Base-by-base conservation (phyloP, 2,888 invertebrate species). In the Hirtodrosophila trivittata region DNA sequence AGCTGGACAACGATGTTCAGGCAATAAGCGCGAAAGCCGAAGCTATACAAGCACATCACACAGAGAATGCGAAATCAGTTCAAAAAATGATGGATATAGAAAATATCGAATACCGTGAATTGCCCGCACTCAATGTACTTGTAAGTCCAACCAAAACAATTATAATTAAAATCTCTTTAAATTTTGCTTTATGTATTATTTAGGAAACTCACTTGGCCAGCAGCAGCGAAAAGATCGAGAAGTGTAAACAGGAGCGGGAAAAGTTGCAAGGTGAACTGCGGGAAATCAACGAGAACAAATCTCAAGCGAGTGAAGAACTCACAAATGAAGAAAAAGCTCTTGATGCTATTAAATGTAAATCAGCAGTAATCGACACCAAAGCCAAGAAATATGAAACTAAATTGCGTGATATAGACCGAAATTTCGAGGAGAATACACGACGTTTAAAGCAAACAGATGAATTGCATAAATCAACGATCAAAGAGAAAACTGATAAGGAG, bases 271-370 rank as follows among this genome's bases (percentile, higher is more conserved):
- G 6, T 90, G 91, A 39, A 83, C 71, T 52, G 89, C 87, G 30
- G 89, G 88, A 78, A 90, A 88, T 55, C 71, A 82, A 16, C 83
- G 54, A 73, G 1, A 21, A 9, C 0, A 73, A 66, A 39, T 63
- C 43, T 18, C 57, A 71, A 18, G 69, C 66, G 4, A 52, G 66
- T 10, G 21, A 38, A 3, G 71, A 75, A 49, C 62, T 58, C 10
- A 45, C 69, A 5, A 41, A 30, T 52, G 58, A 80, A 49, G 9
- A 54, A 65, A 25, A 38, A 70, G 87, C 89, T 35, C 87, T 88
- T 50, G 88, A 89, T 72, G 90, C 88, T 45, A 89, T 89, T 75
- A 91, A 89, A 52, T 88, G 87, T 75, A 91, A 89, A 46, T 91
- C 88, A 89, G 89, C 58, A 55, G 88, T 82, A 45, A 70, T 77